These are phyloP conservation scores for Caenorhabditis elegans DNA, from an alignment of 1,140 invertebrate genomes.

Conservation along the genomic window WBcel235 BX284604.4:11847501-11848000, in stretches of 20 bases:
- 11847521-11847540: too few relatives aligned
- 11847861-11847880: too few relatives aligned
- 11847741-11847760: background rate
- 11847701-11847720: background rate
- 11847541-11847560: too few relatives aligned
- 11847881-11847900: too few relatives aligned
- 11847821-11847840: background rate
- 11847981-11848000: too few relatives aligned
- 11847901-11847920: too few relatives aligned
- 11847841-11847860: background rate
- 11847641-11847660: slow-evolving; percentile 2
- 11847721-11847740: background rate
- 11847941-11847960: too few relatives aligned
- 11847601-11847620: background rate
- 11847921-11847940: too few relatives aligned
- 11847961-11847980: too few relatives aligned
- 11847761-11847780: background rate
- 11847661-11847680: background rate
- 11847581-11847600: too few relatives aligned
- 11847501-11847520: too few relatives aligned
- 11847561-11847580: too few relatives aligned
- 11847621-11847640: background rate
- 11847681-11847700: background rate
- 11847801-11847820: background rate
- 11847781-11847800: background rate